Percentiles rank a stretch among this genome's conserved stretches.
phyloP scores from a whole-genome alignment of 2,797 vertebrate genomes.

The Sebastiscus albofasciatus region DNA sequence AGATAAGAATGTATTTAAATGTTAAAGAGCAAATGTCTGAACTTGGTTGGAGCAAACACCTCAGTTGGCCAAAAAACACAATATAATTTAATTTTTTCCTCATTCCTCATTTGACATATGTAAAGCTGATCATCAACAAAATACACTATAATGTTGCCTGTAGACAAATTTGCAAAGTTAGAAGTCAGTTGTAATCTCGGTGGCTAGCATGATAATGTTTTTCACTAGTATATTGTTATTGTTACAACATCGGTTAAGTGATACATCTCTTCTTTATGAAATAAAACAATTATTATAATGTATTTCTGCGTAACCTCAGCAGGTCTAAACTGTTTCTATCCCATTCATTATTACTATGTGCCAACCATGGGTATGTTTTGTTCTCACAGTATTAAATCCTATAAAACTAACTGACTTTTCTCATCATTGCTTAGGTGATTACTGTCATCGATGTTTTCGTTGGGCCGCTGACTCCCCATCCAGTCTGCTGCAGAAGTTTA shows the following conservation, averaged over 20 bases:
- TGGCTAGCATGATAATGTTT: background rate
- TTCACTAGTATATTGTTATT: background rate
- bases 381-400: background rate
- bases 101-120: background rate
- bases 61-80: too few relatives aligned
- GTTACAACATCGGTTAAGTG: background rate
- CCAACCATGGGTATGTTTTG: background rate
- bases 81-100: background rate
- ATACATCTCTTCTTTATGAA: background rate
- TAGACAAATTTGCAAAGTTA: background rate
- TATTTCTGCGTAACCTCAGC: background rate
- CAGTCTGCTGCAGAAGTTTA: constrained; percentile 91
- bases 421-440: constrained; percentile 70
- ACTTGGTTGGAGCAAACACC: too few relatives aligned
- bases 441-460: constrained; percentile 87
- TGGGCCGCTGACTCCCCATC: constrained; percentile 92
- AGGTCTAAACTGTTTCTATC: background rate
- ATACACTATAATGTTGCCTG: background rate
- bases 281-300: too few relatives aligned
- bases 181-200: background rate
- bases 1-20: too few relatives aligned
- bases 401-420: background rate
- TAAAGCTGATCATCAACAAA: background rate
- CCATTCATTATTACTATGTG: background rate
- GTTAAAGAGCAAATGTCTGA: too few relatives aligned